These are phyloP conservation scores for Amblyraja radiata DNA, from an alignment of 2,797 vertebrate species.

Conservation along the genomic window DNA sequence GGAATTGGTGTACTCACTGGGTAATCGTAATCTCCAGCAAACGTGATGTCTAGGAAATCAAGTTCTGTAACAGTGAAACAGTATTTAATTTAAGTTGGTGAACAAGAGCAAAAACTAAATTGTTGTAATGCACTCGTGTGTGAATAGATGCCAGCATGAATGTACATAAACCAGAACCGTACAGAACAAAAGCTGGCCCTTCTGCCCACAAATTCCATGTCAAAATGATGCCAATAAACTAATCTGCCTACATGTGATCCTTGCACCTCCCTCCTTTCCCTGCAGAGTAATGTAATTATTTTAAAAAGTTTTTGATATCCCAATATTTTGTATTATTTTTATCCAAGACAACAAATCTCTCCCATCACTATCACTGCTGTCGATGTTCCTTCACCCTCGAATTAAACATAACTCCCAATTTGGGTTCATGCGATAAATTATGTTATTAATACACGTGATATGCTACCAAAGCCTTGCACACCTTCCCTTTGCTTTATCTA, in stretches of 20 bases:
- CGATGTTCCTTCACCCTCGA: not conserved
- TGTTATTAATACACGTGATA: not conserved
- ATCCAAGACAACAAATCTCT: not conserved
- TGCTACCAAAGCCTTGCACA: not conserved
- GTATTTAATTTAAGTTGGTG: not conserved
- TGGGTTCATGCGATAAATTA: not conserved
- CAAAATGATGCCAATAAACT: too few species aligned
- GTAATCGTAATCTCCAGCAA: constrained; percentile 24
- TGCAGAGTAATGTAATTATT: too few species aligned
- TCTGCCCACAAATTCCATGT: too few species aligned
- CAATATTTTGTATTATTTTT: not conserved
- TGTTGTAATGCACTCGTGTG: not conserved
- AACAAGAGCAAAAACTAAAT: not conserved
- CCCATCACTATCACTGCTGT: not conserved
- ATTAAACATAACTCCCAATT: not conserved
- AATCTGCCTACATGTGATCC: too few species aligned
- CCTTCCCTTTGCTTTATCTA: not conserved
- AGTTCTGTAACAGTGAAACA: constrained; percentile 1
- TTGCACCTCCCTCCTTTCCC: too few species aligned
- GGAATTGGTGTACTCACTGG: not conserved
- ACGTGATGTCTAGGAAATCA: constrained; percentile 17
- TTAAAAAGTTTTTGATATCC: not conserved
- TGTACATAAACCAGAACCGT: too few species aligned
- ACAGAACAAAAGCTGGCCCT: too few species aligned
- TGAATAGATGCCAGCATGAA: not conserved